phyloP scores from a whole-genome alignment of 2,888 invertebrate species.

The Temnothorax ravouxi region DNA sequence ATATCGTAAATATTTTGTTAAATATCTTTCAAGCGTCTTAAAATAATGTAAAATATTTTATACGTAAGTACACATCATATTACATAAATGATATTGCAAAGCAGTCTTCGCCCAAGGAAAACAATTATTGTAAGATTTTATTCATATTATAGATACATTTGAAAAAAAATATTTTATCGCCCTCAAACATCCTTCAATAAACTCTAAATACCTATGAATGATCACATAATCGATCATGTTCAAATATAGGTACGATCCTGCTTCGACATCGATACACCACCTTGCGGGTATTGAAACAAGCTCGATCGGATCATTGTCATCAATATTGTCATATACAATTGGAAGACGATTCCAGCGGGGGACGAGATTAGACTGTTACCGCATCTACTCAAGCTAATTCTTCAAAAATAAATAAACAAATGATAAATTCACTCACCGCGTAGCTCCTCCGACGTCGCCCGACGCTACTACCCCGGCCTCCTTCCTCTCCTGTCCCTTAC shows the following conservation, averaged over 20 bases:
- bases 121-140: not conserved
- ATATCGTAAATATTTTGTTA: conserved; percentile 5
- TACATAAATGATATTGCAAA: not conserved
- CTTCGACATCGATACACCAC: not conserved
- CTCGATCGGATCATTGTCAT: not conserved
- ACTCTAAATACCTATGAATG: not conserved
- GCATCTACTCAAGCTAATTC: not conserved
- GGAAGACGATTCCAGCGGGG: not conserved
- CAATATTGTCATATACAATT: not conserved
- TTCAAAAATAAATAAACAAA: not conserved
- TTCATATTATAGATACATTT: too few relatives aligned
- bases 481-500: not conserved
- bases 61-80: not conserved
- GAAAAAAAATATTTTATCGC: not conserved
- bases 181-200: not conserved
- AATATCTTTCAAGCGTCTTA: not conserved
- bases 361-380: not conserved
- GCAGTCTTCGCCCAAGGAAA: not conserved
- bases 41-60: not conserved
- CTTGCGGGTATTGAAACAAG: not conserved
- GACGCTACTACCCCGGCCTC: not conserved
- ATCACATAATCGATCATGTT: too few relatives aligned
- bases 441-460: not conserved
- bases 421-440: not conserved
- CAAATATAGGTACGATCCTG: not conserved